Percentiles rank a stretch among this genome's conserved stretches.
These are phyloP conservation scores for Lepilemur septentrionalis DNA, from an alignment of 2,797 vertebrate genomes.

Conservation along the genomic window DNA sequence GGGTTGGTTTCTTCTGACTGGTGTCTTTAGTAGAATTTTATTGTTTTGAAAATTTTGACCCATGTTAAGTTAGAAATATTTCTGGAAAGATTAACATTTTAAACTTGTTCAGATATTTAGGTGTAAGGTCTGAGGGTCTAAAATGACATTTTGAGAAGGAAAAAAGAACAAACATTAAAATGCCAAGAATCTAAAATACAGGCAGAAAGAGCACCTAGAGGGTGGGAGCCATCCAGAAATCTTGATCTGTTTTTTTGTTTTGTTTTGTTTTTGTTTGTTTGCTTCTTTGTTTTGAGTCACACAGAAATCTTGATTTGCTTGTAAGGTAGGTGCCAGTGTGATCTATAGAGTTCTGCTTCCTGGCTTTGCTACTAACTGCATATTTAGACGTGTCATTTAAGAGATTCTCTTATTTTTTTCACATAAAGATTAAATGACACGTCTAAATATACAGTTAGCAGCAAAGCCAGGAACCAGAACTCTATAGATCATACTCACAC, in stretches of 20 bases:
- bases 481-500: not conserved
- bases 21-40: not conserved
- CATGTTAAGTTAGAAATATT: not conserved
- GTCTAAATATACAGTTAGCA: not conserved
- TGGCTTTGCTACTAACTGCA: not conserved
- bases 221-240: not conserved
- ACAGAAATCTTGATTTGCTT: not conserved
- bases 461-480: not conserved
- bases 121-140: not conserved
- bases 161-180: conserved; percentile 5
- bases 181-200: not conserved
- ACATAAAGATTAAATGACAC: not conserved
- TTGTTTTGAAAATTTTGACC: not conserved
- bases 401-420: not conserved
- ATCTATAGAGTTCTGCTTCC: not conserved
- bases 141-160: not conserved
- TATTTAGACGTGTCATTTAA: not conserved
- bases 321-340: not conserved
- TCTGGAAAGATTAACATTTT: not conserved
- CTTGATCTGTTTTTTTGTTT: not conserved
- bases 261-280: not conserved
- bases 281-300: not conserved
- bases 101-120: not conserved
- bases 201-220: not conserved
- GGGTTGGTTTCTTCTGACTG: not conserved